These are phyloP conservation scores for Zaprionus ghesquierei DNA, from an alignment of 1,140 invertebrate species.

Conservation along the genomic window DNA sequence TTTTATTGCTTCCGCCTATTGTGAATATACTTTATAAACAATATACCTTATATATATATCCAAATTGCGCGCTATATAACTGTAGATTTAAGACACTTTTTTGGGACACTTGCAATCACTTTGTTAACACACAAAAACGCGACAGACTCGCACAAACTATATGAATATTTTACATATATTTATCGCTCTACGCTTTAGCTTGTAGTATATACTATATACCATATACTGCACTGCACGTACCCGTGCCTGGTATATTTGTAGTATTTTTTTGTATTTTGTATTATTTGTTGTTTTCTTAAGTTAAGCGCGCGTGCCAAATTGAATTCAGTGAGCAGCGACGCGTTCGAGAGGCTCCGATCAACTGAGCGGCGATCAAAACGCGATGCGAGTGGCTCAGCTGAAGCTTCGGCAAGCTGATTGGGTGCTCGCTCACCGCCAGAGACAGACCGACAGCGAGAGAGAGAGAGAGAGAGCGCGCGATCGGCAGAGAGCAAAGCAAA, in stretches of 20 bases:
- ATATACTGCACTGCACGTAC: not conserved
- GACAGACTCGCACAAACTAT: not conserved
- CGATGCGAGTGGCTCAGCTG: conserved; percentile 45
- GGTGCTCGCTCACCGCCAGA: not conserved
- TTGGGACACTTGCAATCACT: not conserved
- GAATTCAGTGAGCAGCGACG: conserved; percentile 54
- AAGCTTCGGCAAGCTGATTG: conserved; percentile 17
- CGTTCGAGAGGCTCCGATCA: conserved; percentile 76
- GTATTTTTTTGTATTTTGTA: conserved; percentile 27
- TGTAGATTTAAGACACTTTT: conserved; percentile 1
- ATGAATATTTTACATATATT: not conserved
- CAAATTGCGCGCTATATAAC: conserved; percentile 10
- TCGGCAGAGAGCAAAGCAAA: not conserved
- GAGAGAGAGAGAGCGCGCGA: not conserved
- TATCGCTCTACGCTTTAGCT: not conserved
- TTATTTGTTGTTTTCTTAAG: conserved; percentile 17
- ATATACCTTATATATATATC: not conserved
- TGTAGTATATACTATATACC: not conserved
- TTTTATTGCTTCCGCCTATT: conserved; percentile 4
- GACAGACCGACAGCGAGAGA: not conserved
- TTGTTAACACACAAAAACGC: not conserved
- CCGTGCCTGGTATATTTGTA: not conserved
- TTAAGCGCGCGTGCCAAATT: conserved; percentile 46
- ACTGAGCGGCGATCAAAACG: conserved; percentile 74
- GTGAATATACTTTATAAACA: not conserved